Conservation (phyloP, 2,888 invertebrate genomes). For the Polyommatus icarus region DNA sequence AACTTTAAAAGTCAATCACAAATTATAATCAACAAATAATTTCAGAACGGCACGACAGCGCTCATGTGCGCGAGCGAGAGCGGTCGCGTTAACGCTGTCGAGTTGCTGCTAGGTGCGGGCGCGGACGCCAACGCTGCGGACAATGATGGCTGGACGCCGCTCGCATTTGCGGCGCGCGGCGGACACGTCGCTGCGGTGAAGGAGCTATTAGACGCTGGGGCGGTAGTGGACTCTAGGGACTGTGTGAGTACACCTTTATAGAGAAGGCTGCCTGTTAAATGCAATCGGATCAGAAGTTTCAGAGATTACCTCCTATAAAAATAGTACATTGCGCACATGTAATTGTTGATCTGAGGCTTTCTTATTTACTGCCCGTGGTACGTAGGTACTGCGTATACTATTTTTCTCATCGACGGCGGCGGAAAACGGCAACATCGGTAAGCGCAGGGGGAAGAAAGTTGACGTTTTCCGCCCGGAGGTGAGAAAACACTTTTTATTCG, state of each 20-base stretch:
- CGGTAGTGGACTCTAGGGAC: constrained; percentile 92
- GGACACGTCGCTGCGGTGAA: constrained; percentile 91
- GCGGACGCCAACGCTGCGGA: constrained; percentile 96
- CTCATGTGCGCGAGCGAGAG: constrained; percentile 95
- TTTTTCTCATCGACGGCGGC: too few species aligned
- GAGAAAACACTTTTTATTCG: too few species aligned
- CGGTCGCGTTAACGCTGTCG: constrained; percentile 91
- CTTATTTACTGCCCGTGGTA: too few species aligned
- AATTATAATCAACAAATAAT: constrained; percentile 21
- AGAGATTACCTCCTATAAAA: too few species aligned
- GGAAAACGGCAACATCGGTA: too few species aligned
- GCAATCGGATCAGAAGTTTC: too few species aligned
- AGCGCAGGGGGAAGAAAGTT: too few species aligned
- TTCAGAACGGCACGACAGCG: constrained; percentile 94
- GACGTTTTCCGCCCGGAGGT: too few species aligned
- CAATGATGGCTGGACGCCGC: constrained; percentile 94
- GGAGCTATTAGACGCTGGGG: constrained; percentile 91
- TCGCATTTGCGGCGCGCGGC: constrained; percentile 94
- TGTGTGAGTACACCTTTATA: constrained; percentile 80
- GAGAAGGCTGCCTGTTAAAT: too few species aligned
- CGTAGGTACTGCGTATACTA: too few species aligned
- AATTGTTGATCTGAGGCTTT: too few species aligned
- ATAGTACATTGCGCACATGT: too few species aligned
- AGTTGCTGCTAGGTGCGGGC: constrained; percentile 91
- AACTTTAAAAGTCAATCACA: not conserved